Conservation (phyloP, 2,888 invertebrate genomes). For the Pollenia labialis region DNA sequence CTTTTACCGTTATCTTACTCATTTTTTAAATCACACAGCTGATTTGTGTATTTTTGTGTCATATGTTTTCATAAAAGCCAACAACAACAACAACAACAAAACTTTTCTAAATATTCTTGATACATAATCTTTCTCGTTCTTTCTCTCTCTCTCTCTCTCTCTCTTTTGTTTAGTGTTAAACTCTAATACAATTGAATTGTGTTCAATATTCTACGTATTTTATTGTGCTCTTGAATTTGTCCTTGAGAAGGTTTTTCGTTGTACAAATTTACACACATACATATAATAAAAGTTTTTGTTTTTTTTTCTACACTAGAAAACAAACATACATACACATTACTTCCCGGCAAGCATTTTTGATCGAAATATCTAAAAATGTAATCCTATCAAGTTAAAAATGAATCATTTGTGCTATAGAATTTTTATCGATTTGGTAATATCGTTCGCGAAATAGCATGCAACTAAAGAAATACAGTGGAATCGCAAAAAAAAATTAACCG, state of each 20-base stretch:
- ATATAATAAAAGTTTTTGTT: neutral
- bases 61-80: conserved; percentile 40
- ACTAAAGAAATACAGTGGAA: too few relatives aligned
- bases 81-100: neutral
- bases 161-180: neutral
- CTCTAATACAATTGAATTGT: conserved; percentile 36
- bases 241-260: conserved; percentile 72
- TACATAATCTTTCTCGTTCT: conserved; percentile 11
- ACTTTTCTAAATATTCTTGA: conserved; percentile 24
- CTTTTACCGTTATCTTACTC: conserved; percentile 26
- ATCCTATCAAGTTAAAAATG: too few relatives aligned
- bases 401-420: too few relatives aligned
- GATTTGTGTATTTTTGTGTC: conserved; percentile 55
- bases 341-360: neutral
- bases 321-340: neutral
- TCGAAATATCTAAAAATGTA: too few relatives aligned
- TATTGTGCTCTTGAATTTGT: conserved; percentile 67
- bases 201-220: conserved; percentile 20
- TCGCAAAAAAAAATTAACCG: too few relatives aligned
- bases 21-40: conserved; percentile 55
- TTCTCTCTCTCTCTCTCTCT: neutral
- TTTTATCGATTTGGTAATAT: too few relatives aligned
- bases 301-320: too few relatives aligned
- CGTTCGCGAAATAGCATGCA: too few relatives aligned
- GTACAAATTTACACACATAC: neutral